Percentiles rank a stretch among this genome's conserved stretches.
Evolutionary conservation across 2,797 vertebrate genomes (phyloP).

Genomic region (Meda fulgida): DNA sequence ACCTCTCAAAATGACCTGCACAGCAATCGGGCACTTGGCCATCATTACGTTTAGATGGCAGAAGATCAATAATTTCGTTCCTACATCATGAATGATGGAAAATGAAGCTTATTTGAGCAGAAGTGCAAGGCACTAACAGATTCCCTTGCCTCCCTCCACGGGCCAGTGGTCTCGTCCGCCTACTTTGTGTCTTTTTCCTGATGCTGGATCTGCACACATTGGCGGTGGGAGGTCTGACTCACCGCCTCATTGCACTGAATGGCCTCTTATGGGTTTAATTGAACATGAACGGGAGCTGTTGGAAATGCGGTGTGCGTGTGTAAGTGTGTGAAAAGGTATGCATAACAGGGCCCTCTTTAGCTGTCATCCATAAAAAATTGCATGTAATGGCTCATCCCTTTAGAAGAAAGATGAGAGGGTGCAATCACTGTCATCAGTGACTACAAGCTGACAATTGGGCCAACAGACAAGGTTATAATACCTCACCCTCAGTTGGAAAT

Average conservation of each 20-base stretch:
- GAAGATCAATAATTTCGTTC: constrained; percentile 25
- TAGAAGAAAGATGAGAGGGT: constrained; percentile 39
- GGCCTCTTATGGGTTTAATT: constrained; percentile 55
- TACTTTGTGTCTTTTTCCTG: constrained; percentile 40
- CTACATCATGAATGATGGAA: constrained; percentile 34
- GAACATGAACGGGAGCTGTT: constrained; percentile 51
- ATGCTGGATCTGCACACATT: constrained; percentile 3
- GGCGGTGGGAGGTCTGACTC: constrained; percentile 39
- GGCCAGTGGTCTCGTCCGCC: constrained; percentile 44
- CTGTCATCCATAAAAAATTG: constrained; percentile 50
- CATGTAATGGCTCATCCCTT: constrained; percentile 48
- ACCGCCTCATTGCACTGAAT: constrained; percentile 45
- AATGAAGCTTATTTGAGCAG: constrained; percentile 14
- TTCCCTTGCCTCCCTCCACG: constrained; percentile 22
- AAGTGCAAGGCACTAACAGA: neutral
- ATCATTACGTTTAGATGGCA: constrained; percentile 1
- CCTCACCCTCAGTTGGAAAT: neutral
- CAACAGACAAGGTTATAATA: constrained; percentile 36
- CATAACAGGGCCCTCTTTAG: constrained; percentile 48
- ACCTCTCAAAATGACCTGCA: neutral
- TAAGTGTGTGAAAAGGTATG: constrained; percentile 41
- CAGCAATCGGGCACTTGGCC: neutral
- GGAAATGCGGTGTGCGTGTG: constrained; percentile 13
- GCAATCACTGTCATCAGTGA: constrained; percentile 45
- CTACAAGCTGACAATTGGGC: constrained; percentile 46